Evolutionary conservation across 2,797 vertebrate genomes (phyloP).

Genomic region (Eutrigla gurnardus): DNA sequence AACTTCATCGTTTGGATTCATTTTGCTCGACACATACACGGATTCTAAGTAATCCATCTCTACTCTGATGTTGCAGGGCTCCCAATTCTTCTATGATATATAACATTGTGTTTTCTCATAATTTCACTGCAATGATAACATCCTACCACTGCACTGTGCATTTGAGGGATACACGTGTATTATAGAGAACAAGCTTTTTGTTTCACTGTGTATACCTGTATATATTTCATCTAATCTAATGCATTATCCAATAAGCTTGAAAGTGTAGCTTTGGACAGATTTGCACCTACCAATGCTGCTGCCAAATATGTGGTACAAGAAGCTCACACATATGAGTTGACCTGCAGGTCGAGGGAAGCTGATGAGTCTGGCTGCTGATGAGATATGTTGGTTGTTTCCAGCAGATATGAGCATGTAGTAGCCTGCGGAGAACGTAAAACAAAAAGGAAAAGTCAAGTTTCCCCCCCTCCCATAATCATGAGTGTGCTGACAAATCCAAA

Average conservation of each 20-base stretch:
- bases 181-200: neutral
- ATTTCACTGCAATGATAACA: no score
- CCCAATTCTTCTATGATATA: no score
- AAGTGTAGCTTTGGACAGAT: neutral
- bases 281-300: slow-evolving; percentile 79
- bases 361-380: slow-evolving; percentile 75
- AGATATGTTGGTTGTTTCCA: neutral
- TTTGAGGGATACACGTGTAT: neutral
- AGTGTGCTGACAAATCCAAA: neutral
- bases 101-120: no score
- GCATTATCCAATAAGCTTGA: neutral
- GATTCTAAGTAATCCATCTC: no score
- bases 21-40: no score
- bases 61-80: no score
- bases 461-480: neutral
- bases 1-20: neutral
- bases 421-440: slow-evolving; percentile 50
- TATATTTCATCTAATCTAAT: neutral
- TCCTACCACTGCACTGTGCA: no score
- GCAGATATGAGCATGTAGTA: slow-evolving; percentile 74
- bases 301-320: slow-evolving; percentile 85
- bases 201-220: neutral
- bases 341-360: slow-evolving; percentile 72
- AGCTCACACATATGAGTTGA: slow-evolving; percentile 79
- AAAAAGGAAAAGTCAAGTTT: neutral